Evolutionary conservation across 2,113 vertebrate genomes (phyloP), one percentile per base, ranked within the genome.

Genomic region (Tychaedon coryphoeus): DNA sequence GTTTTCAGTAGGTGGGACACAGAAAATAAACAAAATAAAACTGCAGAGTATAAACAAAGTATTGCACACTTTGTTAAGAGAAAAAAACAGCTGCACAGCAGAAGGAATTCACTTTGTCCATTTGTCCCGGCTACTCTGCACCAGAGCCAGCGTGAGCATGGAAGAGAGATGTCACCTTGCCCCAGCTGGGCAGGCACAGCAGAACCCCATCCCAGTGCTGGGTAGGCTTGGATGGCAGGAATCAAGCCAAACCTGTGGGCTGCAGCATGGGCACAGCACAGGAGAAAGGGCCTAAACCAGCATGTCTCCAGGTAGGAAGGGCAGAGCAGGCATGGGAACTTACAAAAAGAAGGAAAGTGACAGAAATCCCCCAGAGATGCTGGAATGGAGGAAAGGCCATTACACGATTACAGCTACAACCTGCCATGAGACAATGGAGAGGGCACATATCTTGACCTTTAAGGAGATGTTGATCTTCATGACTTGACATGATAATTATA

Each of bases 91-190:
- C 8, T 42, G 6, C 23, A 15, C 10, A 73, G 24, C n/a, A 65
- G 50, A 47, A 74, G 6, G 24, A 53, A 26, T 12, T 31, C 24
- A 12, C 40, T 29, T 29, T 29, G 23, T 8, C 10, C 5, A 0
- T 36, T 72, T 67, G 42, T 45, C 25, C 62, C 75, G 16, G 17
- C 19, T 16, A 0, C 8, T 34, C 53, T n/a, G 28, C 9, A 8
- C 28, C 47, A 8, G 7, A 54, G 47, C 16, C n/a, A 65, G 10
- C 1, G 4, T 1, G 22, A 29, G 36, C 7, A 0, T 0, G 2
- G 19, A 36, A 48, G 8, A n/a, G 13, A 47, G 28, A 3, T 11
- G 56, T 9, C 34, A 34, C 15, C 47, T 43, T 10, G 43, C 19
- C 29, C 9, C 40, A 13, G 33, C 31, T 9, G 36, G 56, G 47